Base-by-base conservation (phyloP, 2,113 vertebrate genomes). In the Phodopus roborovskii region DNA sequence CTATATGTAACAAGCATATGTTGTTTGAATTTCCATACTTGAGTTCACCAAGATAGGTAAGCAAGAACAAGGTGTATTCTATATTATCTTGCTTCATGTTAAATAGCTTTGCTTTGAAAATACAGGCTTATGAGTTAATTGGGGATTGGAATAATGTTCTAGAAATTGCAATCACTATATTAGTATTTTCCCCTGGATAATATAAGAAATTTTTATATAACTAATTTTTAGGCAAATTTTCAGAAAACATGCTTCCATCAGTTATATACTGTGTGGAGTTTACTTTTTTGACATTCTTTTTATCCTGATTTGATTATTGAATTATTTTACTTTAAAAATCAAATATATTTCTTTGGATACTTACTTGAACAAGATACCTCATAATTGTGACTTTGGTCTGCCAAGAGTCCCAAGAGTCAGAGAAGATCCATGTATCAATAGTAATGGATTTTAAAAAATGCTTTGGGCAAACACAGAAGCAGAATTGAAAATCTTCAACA, bases 171-270 rank as follows among this genome's bases (percentile, higher is more conserved):
- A 33, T 70, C 62, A 81, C 26, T 91, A 8, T 58, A 71, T 71
- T 88, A 96, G 82, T 94, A 86, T 82, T 48, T 62, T 73, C 39
- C 39, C 53, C 8, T 86, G 85, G 58, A 91, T 48, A 92, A 91
- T 70, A 91, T 36, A 78, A 90, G 94, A 79, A 3, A 87, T 87
- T 92, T 97, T 91, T 19, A 81, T 91, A 94, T 64, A 88, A 86
- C 3, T 78, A 20, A 91, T 74, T 91, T 89, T 86, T 66, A 91
- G 13, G 75, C 12, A 95, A 62, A 73, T 9, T 48, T 88, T 94
- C 28, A 78, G 28, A 91, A 88, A 77, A 88, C 77, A 56, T 73
- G 60, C 4, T 86, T 56, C 68, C 92, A 1, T 16, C 50, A 82
- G 20, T 77, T 89, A 8, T 58, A n/a, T 50, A 45, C n/a, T 90